A percentile compares a stretch with the other conserved stretches of the same genome.
These are phyloP conservation scores for Xenopus tropicalis DNA, from an alignment of 2,113 vertebrate species.

Conservation along the genomic window DNA sequence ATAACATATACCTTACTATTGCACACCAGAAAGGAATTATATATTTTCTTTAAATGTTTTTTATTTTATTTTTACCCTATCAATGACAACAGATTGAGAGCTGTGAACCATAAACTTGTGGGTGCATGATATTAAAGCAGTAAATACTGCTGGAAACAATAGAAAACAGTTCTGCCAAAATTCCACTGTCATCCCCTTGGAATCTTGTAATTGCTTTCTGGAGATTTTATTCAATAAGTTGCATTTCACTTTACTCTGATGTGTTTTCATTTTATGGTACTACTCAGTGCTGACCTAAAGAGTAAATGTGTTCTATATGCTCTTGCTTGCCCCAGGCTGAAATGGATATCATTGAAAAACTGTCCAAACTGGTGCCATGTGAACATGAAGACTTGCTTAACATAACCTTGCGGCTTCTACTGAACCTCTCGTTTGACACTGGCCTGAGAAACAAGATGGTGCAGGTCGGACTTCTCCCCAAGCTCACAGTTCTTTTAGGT, in stretches of 20 bases:
- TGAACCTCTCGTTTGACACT: conserved; percentile 90
- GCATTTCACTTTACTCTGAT: background rate
- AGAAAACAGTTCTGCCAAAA: conserved; percentile 7
- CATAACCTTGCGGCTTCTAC: conserved; percentile 78
- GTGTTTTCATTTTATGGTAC: background rate
- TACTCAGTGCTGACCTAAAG: background rate
- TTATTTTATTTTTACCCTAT: background rate
- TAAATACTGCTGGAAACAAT: conserved; percentile 10
- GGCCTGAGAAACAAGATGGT: conserved; percentile 88
- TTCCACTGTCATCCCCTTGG: conserved; percentile 5
- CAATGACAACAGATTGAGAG: conserved; percentile 7
- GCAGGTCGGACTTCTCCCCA: conserved; percentile 83
- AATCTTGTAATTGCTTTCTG: background rate
- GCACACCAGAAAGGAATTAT: background rate
- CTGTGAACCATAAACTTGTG: conserved; percentile 8
- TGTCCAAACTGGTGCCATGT: conserved; percentile 83
- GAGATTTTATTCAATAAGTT: background rate
- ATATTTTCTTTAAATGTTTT: background rate
- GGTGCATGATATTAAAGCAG: conserved; percentile 5
- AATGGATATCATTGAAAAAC: conserved; percentile 80
- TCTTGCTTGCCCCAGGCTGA: conserved; percentile 72
- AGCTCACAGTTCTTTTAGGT: conserved; percentile 82
- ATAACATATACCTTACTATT: background rate
- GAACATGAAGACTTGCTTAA: conserved; percentile 82
- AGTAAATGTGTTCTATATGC: conserved; percentile 1